A percentile compares a stretch with the other conserved stretches of the same genome.
These are phyloP conservation scores for Hydrozoanthus tunicans DNA, from an alignment of 64 coral and sea anemone genomes.

Conservation along the genomic window DNA sequence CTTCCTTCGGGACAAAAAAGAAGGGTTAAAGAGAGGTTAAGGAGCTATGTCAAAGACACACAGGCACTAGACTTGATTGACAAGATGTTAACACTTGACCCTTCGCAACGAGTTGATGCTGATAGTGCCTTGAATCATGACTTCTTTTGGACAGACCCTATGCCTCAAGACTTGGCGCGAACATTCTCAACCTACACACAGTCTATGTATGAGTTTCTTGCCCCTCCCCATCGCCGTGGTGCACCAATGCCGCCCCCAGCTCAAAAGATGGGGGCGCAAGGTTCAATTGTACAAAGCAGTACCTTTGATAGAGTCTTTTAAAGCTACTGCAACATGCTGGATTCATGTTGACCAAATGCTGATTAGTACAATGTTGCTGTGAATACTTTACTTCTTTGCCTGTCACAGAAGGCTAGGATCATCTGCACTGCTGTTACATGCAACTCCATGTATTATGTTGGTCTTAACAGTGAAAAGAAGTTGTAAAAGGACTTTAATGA, in stretches of 20 bases:
- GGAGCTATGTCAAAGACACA: conserved; percentile 85
- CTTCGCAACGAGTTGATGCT: conserved; percentile 85
- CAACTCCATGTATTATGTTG: too few relatives aligned
- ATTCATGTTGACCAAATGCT: background rate
- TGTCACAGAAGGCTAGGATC: background rate
- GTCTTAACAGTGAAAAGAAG: too few relatives aligned
- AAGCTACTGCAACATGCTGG: background rate
- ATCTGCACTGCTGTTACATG: background rate
- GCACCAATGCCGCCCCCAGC: conserved; percentile 17
- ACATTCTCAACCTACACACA: conserved; percentile 83
- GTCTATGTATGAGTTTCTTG: conserved; percentile 98
- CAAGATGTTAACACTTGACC: conserved; percentile 92
- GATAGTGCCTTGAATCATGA: conserved; percentile 97
- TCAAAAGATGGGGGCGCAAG: conserved; percentile 27
- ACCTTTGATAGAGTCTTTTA: conserved; percentile 58
- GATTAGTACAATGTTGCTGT: background rate
- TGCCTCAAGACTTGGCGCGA: conserved; percentile 88
- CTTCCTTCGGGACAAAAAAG: conserved; percentile 82
- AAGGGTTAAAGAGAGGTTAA: conserved; percentile 87
- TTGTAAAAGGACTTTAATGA: too few relatives aligned
- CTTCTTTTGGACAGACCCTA: conserved; percentile 97
- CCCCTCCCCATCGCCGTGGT: conserved; percentile 79
- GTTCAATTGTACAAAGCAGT: conserved; percentile 32
- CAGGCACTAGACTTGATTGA: conserved; percentile 95
- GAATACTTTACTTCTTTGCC: background rate